Evolutionary conservation across 2,888 invertebrate species (phyloP), one percentile per base, ranked within the genome.

Genomic region (Campaea margaritaria): DNA sequence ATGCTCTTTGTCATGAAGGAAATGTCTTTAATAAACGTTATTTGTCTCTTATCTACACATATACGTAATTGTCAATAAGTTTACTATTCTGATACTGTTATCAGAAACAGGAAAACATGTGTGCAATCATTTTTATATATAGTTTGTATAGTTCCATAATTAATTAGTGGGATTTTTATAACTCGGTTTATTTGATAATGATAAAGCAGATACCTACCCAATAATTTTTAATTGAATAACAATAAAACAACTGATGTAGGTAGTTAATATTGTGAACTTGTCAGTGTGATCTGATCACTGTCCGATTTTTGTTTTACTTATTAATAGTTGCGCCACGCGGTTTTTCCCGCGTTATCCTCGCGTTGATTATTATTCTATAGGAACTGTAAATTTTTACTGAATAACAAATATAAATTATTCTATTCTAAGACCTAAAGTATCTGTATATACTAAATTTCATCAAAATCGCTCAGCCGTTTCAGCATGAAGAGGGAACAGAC

Each of bases 121-220:
- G n/a, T 39, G 28, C 45, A 39, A 12, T 45, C 27, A 28, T 53
- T 45, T 41, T 36, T 36, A 36, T n/a, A 36, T 12, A n/a, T 36
- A 36, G n/a, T 34, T 8, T 38, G 27, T 52, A 44, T 36, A 12
- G 42, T 54, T 46, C 39, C 13, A 10, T 56, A 43, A 56, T 49
- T 53, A 49, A 52, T 39, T 50, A 39, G 38, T 54, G 15, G 34
- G 27, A 12, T 36, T 36, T 12, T 36, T 36, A 36, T 61, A 42
- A 13, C 57, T 58, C 44, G 41, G 51, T 58, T 58, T n/a, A n/a
- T n/a, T 42, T 50, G 21, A 50, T n/a, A n/a, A n/a, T n/a, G 65
- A 63, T 65, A 63, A 59, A 55, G 43, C n/a, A n/a, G 2, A 36
- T 12, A 36, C 36, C 11, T 12, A 12, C 12, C 10, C 2, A 12